These are phyloP conservation scores for Eupithecia inturbata DNA, from an alignment of 2,888 invertebrate genomes.

Conservation along the genomic window DNA sequence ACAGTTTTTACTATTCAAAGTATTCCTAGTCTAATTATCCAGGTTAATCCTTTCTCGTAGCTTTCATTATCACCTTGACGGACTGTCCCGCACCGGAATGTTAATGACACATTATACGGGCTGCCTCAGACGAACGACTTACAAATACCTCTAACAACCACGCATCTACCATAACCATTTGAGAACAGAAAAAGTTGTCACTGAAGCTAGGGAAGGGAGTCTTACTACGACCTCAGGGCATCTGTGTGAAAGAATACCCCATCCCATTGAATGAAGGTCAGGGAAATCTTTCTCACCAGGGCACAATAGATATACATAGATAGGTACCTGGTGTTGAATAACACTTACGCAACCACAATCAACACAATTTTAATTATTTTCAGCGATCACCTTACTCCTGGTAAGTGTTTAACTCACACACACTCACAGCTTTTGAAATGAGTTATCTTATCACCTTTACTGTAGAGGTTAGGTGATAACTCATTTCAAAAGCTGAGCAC, in stretches of 20 bases:
- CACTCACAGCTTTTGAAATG: no score
- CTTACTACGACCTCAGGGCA: not conserved
- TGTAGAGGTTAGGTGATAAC: no score
- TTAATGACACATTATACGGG: slow-evolving; percentile 2
- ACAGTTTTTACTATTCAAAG: slow-evolving; percentile 7
- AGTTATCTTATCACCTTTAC: no score
- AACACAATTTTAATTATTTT: not conserved
- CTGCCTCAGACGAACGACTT: not conserved
- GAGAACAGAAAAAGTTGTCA: not conserved
- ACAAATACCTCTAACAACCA: not conserved
- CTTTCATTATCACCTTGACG: slow-evolving; percentile 23
- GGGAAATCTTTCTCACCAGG: not conserved
- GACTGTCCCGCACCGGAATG: slow-evolving; percentile 11
- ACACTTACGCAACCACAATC: not conserved
- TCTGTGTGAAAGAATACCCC: not conserved
- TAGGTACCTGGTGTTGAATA: not conserved
- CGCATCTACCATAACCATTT: not conserved
- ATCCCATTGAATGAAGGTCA: not conserved
- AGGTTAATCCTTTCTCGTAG: slow-evolving; percentile 6
- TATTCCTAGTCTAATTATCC: not conserved
- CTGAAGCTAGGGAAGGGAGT: not conserved
- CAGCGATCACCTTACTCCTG: not conserved
- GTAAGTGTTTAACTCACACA: no score
- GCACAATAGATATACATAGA: not conserved
- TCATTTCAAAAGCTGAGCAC: no score